Evolutionary conservation across 2,113 vertebrate species (phyloP).

Genomic region (Oryzias woworae): DNA sequence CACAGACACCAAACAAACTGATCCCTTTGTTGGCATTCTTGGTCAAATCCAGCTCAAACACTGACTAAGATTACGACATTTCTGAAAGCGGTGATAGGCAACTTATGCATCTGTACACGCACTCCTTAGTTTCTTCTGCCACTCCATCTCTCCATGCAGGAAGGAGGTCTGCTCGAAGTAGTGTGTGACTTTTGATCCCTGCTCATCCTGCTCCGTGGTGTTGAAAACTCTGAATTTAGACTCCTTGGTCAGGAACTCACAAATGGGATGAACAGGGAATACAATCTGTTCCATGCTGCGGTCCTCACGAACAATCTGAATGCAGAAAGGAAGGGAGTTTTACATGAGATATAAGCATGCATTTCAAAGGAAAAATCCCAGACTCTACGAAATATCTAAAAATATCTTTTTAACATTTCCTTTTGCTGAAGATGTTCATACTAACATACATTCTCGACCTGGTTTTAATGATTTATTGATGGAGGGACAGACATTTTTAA

Average conservation of each 20-base stretch:
- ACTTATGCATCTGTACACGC: constrained; percentile 48
- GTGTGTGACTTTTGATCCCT: constrained; percentile 97
- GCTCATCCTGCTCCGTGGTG: constrained; percentile 96
- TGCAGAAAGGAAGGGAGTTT: not conserved
- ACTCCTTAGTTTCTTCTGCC: constrained; percentile 98
- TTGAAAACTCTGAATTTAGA: constrained; percentile 91
- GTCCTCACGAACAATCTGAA: constrained; percentile 92
- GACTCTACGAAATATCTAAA: too few species aligned
- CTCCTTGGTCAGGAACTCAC: constrained; percentile 92
- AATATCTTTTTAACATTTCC: too few species aligned
- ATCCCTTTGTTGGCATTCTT: not conserved
- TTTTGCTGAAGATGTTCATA: too few species aligned
- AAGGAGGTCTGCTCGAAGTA: constrained; percentile 95
- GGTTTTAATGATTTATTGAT: too few species aligned
- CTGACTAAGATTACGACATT: too few species aligned
- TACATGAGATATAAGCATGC: too few species aligned
- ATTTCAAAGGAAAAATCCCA: too few species aligned
- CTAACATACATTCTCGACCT: too few species aligned
- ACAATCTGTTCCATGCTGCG: constrained; percentile 99
- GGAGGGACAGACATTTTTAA: too few species aligned
- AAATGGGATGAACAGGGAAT: constrained; percentile 93
- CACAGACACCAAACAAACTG: not conserved
- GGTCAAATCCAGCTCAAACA: not conserved
- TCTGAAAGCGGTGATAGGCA: too few species aligned
- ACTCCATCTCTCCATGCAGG: constrained; percentile 98